phyloP scores from a whole-genome alignment of 2,888 invertebrate species.

The Sphecodes monilicornis region DNA sequence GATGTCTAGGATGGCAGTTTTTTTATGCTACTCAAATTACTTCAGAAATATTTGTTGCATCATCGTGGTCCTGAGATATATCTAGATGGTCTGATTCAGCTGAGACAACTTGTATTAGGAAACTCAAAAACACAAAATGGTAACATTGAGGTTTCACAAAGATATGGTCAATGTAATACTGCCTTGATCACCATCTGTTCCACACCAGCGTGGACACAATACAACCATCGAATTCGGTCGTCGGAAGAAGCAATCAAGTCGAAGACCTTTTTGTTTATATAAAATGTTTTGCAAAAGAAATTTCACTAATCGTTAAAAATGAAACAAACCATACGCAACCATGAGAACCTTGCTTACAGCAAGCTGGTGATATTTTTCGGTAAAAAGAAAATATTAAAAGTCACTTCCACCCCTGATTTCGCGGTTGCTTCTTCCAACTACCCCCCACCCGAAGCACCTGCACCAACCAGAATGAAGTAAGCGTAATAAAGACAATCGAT shows the following conservation, averaged over 20 bases:
- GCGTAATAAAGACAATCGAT: constrained; percentile 21
- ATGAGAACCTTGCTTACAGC: not conserved
- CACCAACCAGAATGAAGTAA: constrained; percentile 3
- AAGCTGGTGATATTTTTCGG: no score
- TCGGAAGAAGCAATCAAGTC: not conserved
- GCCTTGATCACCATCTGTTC: constrained; percentile 2
- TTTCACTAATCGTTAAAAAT: no score
- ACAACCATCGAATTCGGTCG: not conserved
- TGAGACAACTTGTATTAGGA: not conserved
- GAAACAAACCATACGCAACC: no score
- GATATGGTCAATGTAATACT: not conserved
- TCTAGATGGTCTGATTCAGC: not conserved
- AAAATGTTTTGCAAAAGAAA: no score
- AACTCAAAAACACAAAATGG: constrained; percentile 16
- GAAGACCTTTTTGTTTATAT: not conserved
- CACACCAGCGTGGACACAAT: not conserved
- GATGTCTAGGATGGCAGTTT: no score
- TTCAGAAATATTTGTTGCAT: no score
- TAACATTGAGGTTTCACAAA: constrained; percentile 2
- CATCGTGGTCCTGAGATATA: not conserved
- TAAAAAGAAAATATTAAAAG: not conserved
- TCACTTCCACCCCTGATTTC: not conserved
- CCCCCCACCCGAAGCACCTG: constrained; percentile 8
- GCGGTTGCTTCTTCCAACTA: not conserved
- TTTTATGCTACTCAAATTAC: no score